Evolutionary conservation across 2,113 vertebrate species (phyloP).

Genomic region (Ondatra zibethicus): DNA sequence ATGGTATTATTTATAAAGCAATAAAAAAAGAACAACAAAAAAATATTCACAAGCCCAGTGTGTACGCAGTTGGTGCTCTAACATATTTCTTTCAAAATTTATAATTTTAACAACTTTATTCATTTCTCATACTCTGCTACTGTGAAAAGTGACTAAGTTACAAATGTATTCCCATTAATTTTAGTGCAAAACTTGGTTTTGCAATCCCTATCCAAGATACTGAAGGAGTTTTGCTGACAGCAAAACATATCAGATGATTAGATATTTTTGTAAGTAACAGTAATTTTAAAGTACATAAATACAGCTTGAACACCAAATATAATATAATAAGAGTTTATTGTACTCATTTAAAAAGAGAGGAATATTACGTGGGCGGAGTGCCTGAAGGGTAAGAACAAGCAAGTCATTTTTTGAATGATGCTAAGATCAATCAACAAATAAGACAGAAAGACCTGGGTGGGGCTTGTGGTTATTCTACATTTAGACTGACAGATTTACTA

Average conservation of each 20-base stretch:
- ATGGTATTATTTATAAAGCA: too few relatives aligned
- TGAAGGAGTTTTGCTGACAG: background rate
- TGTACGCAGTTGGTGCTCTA: background rate
- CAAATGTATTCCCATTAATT: constrained; percentile 47
- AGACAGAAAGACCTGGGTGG: background rate
- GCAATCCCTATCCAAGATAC: background rate
- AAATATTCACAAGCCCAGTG: background rate
- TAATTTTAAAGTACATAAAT: constrained; percentile 45
- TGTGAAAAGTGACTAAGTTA: constrained; percentile 54
- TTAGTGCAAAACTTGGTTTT: constrained; percentile 22
- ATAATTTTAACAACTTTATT: background rate
- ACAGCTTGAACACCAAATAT: constrained; percentile 2
- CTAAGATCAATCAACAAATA: background rate
- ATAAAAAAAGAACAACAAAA: background rate
- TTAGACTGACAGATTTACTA: background rate
- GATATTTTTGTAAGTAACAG: constrained; percentile 17
- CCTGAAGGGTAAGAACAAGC: background rate
- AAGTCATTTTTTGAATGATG: background rate
- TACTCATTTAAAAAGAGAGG: background rate
- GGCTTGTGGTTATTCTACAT: background rate
- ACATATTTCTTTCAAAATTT: constrained; percentile 33
- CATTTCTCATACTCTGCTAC: background rate
- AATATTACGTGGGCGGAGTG: background rate
- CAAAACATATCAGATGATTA: constrained; percentile 43
- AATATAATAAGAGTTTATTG: background rate